Conservation (phyloP, 2,113 vertebrate genomes). For the Xenotilapia longispinis region DNA sequence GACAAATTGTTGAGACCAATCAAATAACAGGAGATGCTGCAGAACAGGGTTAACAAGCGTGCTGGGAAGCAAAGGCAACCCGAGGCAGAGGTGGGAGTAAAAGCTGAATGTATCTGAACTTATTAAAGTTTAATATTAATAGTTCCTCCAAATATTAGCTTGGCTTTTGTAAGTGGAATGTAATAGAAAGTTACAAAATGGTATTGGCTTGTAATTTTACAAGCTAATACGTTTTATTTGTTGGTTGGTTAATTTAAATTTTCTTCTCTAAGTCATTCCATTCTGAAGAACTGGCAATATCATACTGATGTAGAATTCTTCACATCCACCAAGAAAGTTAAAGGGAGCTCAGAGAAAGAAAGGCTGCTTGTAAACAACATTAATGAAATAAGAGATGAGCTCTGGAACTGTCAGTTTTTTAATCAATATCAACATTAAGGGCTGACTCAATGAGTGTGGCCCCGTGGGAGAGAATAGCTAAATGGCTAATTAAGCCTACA, state of each 20-base stretch:
- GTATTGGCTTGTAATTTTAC: background rate
- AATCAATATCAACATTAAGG: background rate
- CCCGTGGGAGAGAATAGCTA: background rate
- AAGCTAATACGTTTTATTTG: background rate
- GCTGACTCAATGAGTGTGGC: background rate
- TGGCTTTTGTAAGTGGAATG: background rate
- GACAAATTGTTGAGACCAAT: background rate
- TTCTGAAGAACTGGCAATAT: background rate
- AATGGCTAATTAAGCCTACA: background rate
- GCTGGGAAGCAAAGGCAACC: background rate
- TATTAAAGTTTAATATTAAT: background rate
- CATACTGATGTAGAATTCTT: background rate
- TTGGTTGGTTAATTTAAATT: rapidly evolving
- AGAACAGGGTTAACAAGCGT: background rate
- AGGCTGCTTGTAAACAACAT: background rate
- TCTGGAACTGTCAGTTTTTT: background rate
- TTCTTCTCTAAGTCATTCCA: background rate
- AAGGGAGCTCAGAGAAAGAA: background rate
- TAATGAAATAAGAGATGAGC: background rate
- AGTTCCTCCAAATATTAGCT: background rate
- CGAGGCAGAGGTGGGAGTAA: background rate
- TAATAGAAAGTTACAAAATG: background rate
- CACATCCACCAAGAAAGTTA: background rate
- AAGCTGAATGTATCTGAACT: background rate
- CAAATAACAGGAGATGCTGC: background rate